Evolutionary conservation across 2,113 vertebrate genomes (phyloP), one percentile per base, ranked within the genome.

Genomic region (Microcebus tavaratra): DNA sequence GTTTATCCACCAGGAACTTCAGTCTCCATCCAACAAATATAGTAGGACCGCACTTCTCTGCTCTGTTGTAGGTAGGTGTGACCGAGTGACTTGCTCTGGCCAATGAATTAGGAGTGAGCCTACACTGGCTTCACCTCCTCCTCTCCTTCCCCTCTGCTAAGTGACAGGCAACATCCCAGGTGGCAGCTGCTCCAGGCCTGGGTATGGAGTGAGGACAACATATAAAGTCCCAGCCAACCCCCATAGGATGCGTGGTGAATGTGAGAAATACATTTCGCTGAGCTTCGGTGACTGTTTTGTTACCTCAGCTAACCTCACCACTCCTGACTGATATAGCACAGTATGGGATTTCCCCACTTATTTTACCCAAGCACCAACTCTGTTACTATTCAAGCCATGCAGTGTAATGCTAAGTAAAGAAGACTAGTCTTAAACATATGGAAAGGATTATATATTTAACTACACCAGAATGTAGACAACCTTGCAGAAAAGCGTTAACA

Each of bases 231-330:
- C 8, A 9, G 86, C 6, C 63, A 34, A 6, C 13, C 57, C 67
- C 25, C 1, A 27, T 9, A 20, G 55, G 29, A 53, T 1, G 36
- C 5, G 4, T 2, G 36, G 34, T 15, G 27, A 73, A 39, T 0
- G 8, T 20, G 31, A 76, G 75, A 59, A 27, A 39, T 23, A 9
- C 42, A 31, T 39, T 18, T n/a, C 57, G n/a, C 11, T 12, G 25
- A 8, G 50, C 34, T 57, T 48, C 13, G 45, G 76, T 55, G 94
- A 17, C 36, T 57, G 34, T 48, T 63, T 63, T 93, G 67, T 36
- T 20, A 48, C 57, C 42, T 88, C 36, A 20, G 65, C 70, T 90
- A 36, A 68, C 50, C 63, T 79, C 1, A 0, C 20, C 20, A 2
- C 36, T 29, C 61, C 88, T 70, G 57, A 80, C 70, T n/a, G 20